Evolutionary conservation across 2,888 invertebrate species (phyloP).

Genomic region (Rhogogaster chlorosoma): DNA sequence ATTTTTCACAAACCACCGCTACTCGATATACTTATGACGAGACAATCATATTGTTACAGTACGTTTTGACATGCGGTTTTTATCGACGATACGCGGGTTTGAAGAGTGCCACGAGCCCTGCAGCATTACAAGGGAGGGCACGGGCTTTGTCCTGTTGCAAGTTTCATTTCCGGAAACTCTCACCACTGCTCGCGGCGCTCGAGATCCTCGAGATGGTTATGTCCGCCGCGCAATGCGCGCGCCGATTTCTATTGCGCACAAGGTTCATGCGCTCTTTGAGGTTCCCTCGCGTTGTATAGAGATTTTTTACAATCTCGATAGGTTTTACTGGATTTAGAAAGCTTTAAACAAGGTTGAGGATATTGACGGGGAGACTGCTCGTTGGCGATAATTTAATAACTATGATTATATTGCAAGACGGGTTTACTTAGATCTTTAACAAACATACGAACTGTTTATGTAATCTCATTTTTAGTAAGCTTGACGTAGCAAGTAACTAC

Average conservation of each 20-base stretch:
- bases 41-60: slow-evolving; percentile 52
- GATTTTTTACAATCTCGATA: neutral
- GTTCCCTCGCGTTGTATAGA: neutral
- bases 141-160: slow-evolving; percentile 67
- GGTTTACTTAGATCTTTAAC: neutral
- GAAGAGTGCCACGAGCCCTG: slow-evolving; percentile 63
- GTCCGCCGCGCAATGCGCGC: slow-evolving; percentile 54
- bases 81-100: slow-evolving; percentile 55
- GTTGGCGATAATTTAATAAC: neutral
- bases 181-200: slow-evolving; percentile 58
- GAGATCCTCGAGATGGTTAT: slow-evolving; percentile 43
- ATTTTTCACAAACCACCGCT: slow-evolving; percentile 49
- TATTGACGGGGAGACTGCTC: neutral
- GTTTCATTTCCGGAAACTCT: slow-evolving; percentile 64
- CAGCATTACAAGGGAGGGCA: slow-evolving; percentile 63
- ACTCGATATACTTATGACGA: slow-evolving; percentile 53
- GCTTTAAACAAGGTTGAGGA: neutral
- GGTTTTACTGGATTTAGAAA: neutral
- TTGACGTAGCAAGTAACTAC: slow-evolving; percentile 29
- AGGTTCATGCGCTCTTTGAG: neutral
- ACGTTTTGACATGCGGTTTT: slow-evolving; percentile 48
- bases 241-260: slow-evolving; percentile 33
- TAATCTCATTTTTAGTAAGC: slow-evolving; percentile 21
- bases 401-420: neutral
- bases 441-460: neutral